These are phyloP conservation scores for Lophura swinhoii DNA, from an alignment of 2,797 vertebrate genomes.

Conservation along the genomic window DNA sequence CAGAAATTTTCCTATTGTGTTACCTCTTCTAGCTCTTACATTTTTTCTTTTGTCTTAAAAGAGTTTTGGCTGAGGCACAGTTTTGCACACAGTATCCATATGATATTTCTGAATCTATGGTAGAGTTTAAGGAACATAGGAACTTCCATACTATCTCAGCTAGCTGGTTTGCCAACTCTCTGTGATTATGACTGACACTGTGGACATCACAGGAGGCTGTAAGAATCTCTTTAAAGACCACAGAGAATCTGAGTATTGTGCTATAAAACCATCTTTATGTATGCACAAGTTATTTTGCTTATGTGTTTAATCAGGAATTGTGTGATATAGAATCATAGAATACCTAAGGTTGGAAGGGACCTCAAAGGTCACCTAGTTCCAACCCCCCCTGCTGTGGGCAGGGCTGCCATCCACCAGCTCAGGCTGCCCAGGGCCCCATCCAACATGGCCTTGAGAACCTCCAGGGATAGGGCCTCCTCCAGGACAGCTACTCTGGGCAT, in stretches of 20 bases:
- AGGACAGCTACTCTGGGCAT: no score
- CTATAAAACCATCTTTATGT: background rate
- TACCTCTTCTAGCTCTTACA: background rate
- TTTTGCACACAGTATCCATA: background rate
- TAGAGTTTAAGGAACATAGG: background rate
- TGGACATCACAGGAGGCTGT: background rate
- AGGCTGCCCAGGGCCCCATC: no score
- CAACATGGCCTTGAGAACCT: no score
- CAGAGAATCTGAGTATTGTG: fast-evolving
- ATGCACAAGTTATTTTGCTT: background rate
- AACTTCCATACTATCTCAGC: background rate
- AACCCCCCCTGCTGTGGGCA: no score
- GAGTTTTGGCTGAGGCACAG: background rate
- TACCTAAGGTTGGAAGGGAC: no score
- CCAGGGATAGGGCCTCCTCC: no score
- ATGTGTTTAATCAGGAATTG: background rate
- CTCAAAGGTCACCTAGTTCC: no score
- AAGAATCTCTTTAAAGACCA: background rate
- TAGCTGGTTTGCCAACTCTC: background rate
- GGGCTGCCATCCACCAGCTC: no score
- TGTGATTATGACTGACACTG: background rate
- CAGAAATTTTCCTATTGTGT: background rate
- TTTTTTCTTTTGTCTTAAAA: background rate
- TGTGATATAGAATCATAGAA: no score
- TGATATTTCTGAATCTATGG: background rate